phyloP scores from a whole-genome alignment of 2,113 vertebrate species.

The human (Homo sapiens) region DNA sequence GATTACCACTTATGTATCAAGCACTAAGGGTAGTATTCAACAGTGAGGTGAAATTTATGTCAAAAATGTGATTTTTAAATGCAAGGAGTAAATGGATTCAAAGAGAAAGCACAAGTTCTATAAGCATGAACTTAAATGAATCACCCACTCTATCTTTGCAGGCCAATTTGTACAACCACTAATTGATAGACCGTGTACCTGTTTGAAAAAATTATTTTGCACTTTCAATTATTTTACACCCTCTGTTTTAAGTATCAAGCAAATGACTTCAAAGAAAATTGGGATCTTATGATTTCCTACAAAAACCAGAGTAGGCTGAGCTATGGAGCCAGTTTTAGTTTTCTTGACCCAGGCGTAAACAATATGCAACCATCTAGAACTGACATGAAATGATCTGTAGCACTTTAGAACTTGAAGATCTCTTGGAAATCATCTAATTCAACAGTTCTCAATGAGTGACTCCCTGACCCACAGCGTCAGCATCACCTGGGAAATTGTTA shows the following conservation, averaged over 20 bases:
- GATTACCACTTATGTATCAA: not conserved
- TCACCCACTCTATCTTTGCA: not conserved
- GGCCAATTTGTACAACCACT: not conserved
- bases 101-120: not conserved
- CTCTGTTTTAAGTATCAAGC: not conserved
- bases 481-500: not conserved
- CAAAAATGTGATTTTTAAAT: not conserved
- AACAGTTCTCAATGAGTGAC: not conserved
- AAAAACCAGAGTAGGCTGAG: not conserved
- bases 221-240: not conserved
- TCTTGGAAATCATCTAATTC: not conserved
- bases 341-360: not conserved
- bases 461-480: not conserved
- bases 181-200: not conserved
- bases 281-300: not conserved
- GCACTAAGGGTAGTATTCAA: not conserved
- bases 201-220: not conserved
- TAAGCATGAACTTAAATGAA: not conserved
- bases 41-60: not conserved
- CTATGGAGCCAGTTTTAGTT: not conserved
- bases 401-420: not conserved
- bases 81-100: not conserved
- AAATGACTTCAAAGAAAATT: slow-evolving; percentile 16
- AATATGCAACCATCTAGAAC: not conserved
- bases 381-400: not conserved